phyloP scores from a whole-genome alignment of 2,888 invertebrate genomes.

The Drosophila yooni region DNA sequence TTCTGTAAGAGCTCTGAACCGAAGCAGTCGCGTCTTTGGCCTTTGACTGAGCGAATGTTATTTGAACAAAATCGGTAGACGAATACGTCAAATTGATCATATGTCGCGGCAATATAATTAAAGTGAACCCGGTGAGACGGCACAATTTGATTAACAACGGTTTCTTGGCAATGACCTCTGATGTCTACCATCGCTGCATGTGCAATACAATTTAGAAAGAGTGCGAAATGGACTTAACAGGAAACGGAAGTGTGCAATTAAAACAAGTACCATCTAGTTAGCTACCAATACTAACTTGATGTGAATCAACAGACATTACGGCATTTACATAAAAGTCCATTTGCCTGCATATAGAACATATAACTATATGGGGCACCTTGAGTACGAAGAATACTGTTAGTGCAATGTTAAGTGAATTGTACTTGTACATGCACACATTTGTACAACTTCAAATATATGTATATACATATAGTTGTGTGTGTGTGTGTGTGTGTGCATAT shows the following conservation, averaged over 20 bases:
- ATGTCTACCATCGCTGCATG: neutral
- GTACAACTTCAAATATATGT: neutral
- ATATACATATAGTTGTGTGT: neutral
- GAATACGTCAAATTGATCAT: constrained; percentile 47
- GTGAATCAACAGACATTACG: neutral
- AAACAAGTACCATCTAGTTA: neutral
- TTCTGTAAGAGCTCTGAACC: constrained; percentile 67
- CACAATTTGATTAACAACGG: neutral
- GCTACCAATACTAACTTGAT: too few species aligned
- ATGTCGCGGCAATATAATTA: constrained; percentile 8
- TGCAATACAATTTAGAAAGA: neutral
- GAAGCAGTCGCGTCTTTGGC: constrained; percentile 64
- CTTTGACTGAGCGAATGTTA: constrained; percentile 12
- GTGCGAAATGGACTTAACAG: neutral
- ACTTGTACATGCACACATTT: constrained; percentile 1
- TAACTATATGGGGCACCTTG: neutral
- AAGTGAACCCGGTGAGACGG: constrained; percentile 6
- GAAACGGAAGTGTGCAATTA: neutral
- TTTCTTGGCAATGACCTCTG: neutral
- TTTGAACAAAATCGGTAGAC: constrained; percentile 29
- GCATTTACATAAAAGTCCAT: constrained; percentile 1
- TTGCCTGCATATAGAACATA: constrained; percentile 8
- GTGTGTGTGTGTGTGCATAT: neutral
- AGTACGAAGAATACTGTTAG: constrained; percentile 2
- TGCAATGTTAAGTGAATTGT: constrained; percentile 23